phyloP scores from a whole-genome alignment of 2,113 vertebrate species.

The Andinoacara biseriatus region DNA sequence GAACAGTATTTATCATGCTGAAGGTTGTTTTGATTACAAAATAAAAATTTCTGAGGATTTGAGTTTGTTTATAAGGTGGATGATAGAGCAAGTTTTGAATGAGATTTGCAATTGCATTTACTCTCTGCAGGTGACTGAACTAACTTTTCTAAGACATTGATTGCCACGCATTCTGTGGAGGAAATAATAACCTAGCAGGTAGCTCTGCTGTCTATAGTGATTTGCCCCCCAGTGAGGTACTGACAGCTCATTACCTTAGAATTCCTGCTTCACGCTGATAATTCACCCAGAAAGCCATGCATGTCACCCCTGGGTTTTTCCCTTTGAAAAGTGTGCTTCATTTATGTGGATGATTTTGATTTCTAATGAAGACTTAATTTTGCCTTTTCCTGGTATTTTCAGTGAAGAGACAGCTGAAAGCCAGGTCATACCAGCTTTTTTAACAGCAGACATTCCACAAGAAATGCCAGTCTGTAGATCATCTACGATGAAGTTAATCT shows the following conservation, averaged over 20 bases:
- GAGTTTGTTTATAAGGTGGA: neutral
- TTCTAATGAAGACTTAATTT: constrained; percentile 2
- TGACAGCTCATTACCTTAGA: constrained; percentile 56
- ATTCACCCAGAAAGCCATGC: constrained; percentile 25
- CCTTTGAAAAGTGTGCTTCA: neutral
- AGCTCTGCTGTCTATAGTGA: constrained; percentile 36
- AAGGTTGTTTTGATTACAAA: constrained; percentile 48
- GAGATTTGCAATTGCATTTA: constrained; percentile 18
- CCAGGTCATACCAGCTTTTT: neutral
- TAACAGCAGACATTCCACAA: neutral
- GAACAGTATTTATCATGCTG: neutral
- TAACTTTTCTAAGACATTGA: constrained; percentile 49
- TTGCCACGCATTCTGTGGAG: constrained; percentile 31
- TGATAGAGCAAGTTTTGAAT: constrained; percentile 33
- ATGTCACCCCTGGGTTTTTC: neutral
- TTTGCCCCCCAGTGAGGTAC: constrained; percentile 19
- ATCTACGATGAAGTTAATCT: neutral
- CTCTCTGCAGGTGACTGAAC: constrained; percentile 43
- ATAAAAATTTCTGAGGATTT: neutral
- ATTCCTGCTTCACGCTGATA: constrained; percentile 42
- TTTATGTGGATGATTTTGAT: neutral
- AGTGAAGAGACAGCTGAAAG: neutral
- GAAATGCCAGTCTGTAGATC: neutral
- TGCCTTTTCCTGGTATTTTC: neutral
- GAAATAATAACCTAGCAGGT: constrained; percentile 54